phyloP scores from a whole-genome alignment of 1,140 invertebrate species.

The Drosophila sturtevanti region DNA sequence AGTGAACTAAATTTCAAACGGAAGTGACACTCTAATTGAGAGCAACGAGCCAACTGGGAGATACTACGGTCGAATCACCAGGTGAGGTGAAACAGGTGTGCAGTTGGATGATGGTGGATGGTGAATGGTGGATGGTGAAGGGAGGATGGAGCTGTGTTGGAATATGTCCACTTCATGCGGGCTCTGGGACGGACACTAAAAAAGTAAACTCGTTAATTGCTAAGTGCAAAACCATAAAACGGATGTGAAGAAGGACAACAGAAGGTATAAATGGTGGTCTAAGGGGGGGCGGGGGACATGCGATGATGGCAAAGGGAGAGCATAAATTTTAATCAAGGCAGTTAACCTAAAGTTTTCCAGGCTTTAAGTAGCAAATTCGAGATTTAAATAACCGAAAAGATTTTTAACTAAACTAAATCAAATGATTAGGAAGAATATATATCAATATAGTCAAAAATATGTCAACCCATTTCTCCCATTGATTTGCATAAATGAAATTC shows the following conservation, averaged over 20 bases:
- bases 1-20: constrained; percentile 51
- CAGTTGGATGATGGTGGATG: neutral
- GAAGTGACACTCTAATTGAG: constrained; percentile 65
- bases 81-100: too few relatives aligned
- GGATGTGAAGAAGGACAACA: constrained; percentile 21
- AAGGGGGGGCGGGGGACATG: neutral
- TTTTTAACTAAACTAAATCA: neutral
- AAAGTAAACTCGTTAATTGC: constrained; percentile 75
- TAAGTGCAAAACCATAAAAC: constrained; percentile 74
- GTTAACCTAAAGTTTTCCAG: neutral
- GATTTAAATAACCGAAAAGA: neutral
- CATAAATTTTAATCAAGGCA: constrained; percentile 1
- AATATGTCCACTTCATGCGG: constrained; percentile 52
- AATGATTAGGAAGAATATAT: constrained; percentile 7
- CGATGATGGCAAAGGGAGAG: constrained; percentile 4
- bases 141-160: neutral
- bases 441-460: constrained; percentile 14
- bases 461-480: constrained; percentile 6
- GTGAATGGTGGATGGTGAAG: neutral
- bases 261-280: neutral
- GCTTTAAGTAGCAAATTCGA: neutral
- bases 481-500: constrained; percentile 37
- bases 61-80: constrained; percentile 31
- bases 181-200: constrained; percentile 52
- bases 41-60: constrained; percentile 62